phyloP scores from a whole-genome alignment of 1,140 invertebrate genomes.

The Atopsyche davidsoni region DNA sequence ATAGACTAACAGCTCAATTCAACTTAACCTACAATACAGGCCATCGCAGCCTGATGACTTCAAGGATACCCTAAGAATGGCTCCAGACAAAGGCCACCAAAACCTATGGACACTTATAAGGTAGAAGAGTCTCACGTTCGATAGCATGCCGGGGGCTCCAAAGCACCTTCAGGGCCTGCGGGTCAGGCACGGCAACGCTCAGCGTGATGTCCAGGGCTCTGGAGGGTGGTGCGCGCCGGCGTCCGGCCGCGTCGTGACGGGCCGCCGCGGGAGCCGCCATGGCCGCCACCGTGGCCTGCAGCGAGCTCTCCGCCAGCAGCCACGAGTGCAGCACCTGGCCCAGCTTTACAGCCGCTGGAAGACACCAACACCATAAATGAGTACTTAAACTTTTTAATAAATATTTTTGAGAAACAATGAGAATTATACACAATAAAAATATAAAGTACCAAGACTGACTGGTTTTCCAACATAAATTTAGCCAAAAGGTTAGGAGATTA shows the following conservation, averaged over 20 bases:
- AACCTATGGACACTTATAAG: background rate
- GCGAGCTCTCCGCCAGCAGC: conserved; percentile 36
- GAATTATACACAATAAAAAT: no score
- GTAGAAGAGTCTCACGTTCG: conserved; percentile 33
- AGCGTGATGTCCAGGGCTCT: conserved; percentile 39
- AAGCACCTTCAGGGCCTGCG: conserved; percentile 35
- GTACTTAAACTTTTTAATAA: no score
- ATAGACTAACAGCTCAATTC: no score
- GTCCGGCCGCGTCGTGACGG: conserved; percentile 34
- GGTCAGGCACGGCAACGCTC: conserved; percentile 40
- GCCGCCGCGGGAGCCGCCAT: conserved; percentile 14
- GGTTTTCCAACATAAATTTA: no score
- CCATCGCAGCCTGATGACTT: no score
- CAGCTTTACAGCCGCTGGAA: conserved; percentile 32
- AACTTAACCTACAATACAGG: no score
- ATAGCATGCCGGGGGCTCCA: conserved; percentile 37
- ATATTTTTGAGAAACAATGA: no score
- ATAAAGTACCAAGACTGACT: no score
- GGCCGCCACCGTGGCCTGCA: conserved; percentile 33
- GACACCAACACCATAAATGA: no score
- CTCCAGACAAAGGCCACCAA: no score
- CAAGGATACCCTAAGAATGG: no score
- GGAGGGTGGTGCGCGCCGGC: conserved; percentile 37
- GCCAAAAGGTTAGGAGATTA: no score
- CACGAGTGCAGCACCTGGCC: conserved; percentile 34